Conservation (phyloP, 2,797 vertebrate species). For the Clarias laeviceps region DNA sequence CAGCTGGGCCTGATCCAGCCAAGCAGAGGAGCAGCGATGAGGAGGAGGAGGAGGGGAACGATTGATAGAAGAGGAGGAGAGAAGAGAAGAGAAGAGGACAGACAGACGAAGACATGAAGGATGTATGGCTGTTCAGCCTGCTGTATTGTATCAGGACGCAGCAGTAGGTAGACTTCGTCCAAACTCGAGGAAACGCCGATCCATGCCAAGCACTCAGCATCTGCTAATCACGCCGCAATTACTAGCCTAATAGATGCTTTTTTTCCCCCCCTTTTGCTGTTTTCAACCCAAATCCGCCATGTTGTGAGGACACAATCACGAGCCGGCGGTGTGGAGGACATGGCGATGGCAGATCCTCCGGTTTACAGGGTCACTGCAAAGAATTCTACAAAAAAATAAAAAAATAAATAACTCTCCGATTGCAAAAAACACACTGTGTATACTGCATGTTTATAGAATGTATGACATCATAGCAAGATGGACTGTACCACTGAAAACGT, state of each 20-base stretch:
- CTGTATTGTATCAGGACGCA: slow-evolving; percentile 85
- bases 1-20: slow-evolving; percentile 84
- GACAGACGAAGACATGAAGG: slow-evolving; percentile 76
- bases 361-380: not conserved
- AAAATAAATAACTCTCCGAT: not conserved
- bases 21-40: slow-evolving; percentile 73
- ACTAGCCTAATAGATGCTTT: slow-evolving; percentile 82
- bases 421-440: not conserved
- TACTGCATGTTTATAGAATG: not conserved
- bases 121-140: slow-evolving; percentile 79
- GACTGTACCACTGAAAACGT: not conserved
- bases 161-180: slow-evolving; percentile 82
- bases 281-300: slow-evolving; percentile 63
- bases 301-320: slow-evolving; percentile 64
- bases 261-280: slow-evolving; percentile 60
- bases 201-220: slow-evolving; percentile 77
- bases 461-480: not conserved
- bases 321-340: slow-evolving; percentile 13
- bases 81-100: slow-evolving; percentile 41
- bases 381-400: not conserved
- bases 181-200: slow-evolving; percentile 73
- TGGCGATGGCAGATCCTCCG: not conserved
- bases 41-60: slow-evolving; percentile 62
- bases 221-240: slow-evolving; percentile 84
- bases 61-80: slow-evolving; percentile 62